These are phyloP conservation scores for Corythaixoides concolor DNA, from an alignment of 2,113 vertebrate genomes.

Conservation along the genomic window DNA sequence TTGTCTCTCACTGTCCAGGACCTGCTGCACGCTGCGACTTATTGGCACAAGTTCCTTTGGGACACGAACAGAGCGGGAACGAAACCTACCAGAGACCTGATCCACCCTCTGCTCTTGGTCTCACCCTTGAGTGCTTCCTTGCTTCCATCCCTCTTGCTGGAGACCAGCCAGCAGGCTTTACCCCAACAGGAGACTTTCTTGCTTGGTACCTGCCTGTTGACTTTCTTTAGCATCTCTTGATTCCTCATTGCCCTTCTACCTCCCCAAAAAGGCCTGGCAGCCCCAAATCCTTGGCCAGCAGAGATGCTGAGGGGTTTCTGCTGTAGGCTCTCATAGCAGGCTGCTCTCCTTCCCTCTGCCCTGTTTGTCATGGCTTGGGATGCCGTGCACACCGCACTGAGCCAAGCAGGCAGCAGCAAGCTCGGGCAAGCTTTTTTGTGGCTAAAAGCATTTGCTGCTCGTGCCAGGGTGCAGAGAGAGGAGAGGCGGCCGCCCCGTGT, in stretches of 20 bases:
- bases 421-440: not conserved
- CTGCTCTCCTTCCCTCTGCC: not conserved
- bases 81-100: not conserved
- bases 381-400: accelerated
- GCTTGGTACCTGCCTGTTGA: accelerated
- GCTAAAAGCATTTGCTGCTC: not conserved
- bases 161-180: not conserved
- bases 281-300: not conserved
- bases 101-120: not conserved
- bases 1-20: not conserved
- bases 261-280: not conserved
- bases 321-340: accelerated
- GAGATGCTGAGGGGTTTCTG: not conserved
- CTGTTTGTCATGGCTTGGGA: not conserved
- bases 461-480: accelerated
- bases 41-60: not conserved
- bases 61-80: accelerated
- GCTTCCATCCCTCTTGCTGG: not conserved
- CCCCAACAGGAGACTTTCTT: not conserved
- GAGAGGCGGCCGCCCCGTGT: accelerated
- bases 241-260: not conserved
- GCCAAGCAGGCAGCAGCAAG: not conserved
- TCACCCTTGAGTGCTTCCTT: not conserved
- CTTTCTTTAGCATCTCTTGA: not conserved
- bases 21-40: not conserved